Conservation (phyloP, 2,888 invertebrate genomes). For the Drosophila percnosoma region DNA sequence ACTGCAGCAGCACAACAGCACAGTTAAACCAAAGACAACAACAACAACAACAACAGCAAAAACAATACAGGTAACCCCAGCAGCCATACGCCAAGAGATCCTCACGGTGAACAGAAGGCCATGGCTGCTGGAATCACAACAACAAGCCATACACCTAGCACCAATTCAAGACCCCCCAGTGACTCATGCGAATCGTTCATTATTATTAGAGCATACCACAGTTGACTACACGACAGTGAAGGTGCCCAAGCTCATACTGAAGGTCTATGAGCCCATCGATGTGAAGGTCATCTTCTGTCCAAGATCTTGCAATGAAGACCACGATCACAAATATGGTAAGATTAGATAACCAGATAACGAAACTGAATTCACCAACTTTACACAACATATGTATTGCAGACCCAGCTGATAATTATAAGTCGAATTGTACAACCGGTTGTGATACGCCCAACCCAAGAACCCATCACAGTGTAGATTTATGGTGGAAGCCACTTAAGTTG, state of each 20-base stretch:
- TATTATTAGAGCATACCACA: constrained; percentile 45
- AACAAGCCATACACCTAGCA: constrained; percentile 56
- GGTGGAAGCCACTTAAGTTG: constrained; percentile 62
- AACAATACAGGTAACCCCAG: constrained; percentile 13
- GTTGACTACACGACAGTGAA: constrained; percentile 36
- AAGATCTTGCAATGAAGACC: constrained; percentile 66
- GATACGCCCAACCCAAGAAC: constrained; percentile 38
- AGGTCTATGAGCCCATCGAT: constrained; percentile 77
- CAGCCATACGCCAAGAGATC: constrained; percentile 41
- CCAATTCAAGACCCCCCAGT: constrained; percentile 67
- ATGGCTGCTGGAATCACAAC: constrained; percentile 59
- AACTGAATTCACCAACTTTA: background rate
- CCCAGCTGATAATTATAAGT: constrained; percentile 68
- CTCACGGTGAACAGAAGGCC: constrained; percentile 56
- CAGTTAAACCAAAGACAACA: constrained; percentile 11
- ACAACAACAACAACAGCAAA: constrained; percentile 17
- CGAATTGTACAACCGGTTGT: constrained; percentile 52
- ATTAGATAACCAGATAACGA: background rate
- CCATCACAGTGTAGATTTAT: constrained; percentile 64
- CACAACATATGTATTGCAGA: constrained; percentile 30
- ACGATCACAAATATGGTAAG: constrained; percentile 76
- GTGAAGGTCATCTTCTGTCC: constrained; percentile 79
- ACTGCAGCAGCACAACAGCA: constrained; percentile 10
- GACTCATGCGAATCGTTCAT: constrained; percentile 67
- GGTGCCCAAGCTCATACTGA: constrained; percentile 77